Evolutionary conservation across 2,888 invertebrate species (phyloP), one percentile per base, ranked within the genome.

Genomic region (Aspidiotus rigidus): DNA sequence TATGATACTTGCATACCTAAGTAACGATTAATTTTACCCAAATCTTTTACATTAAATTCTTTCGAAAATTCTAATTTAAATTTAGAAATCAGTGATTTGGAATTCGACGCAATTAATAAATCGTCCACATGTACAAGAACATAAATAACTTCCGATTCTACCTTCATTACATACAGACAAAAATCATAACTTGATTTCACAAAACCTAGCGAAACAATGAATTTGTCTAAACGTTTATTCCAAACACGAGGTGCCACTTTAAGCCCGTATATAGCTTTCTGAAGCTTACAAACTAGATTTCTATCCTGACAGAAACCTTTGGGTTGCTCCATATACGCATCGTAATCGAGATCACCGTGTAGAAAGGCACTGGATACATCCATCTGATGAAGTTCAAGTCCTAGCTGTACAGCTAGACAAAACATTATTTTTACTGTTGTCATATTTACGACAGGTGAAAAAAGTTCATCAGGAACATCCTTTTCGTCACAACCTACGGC

Each of bases 101-200:
- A 44, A 42, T 60, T 42, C 2, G 59, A 59, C 5, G 57, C 59
- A 49, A 60, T 39, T 13, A 69, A 15, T 7, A 69, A 8, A 15
- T 69, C 53, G 39, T 69, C 69, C 41, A 69, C 69, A 16, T 61
- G 62, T 28, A 60, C 41, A 42, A 60, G 11, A 16, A 61, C n/a
- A 17, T 44, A 61, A 11, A 53, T 39, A 15, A 39, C 8, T 15
- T 59, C 49, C 9, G 41, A n/a, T n/a, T 41, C 42, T 15, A 7
- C 7, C 10, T 13, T 40, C n/a, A 11, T 9, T 28, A 44, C n/a
- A 62, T 62, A 69, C 39, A 69, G 57, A 40, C 69, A 69, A 61
- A 10, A 8, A 39, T 69, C 69, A 69, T 62, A 11, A 8, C 40
- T 42, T 8, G 69, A 69, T 17, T 41, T 40, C 6, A 8, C 10